These are phyloP conservation scores for Alligator sinensis DNA, from an alignment of 2,113 vertebrate species.

Conservation along the genomic window DNA sequence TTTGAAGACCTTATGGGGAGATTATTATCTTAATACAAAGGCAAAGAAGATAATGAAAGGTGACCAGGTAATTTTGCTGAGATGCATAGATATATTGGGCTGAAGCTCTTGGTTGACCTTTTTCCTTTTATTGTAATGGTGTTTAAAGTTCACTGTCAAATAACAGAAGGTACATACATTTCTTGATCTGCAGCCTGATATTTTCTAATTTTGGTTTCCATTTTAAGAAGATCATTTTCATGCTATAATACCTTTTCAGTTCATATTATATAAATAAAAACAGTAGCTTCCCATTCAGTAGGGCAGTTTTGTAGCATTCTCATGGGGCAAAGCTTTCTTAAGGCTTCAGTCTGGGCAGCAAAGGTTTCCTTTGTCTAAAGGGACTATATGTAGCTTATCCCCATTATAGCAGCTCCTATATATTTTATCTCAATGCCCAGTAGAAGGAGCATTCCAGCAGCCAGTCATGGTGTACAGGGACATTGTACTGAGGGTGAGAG, in stretches of 20 bases:
- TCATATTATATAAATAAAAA: not conserved
- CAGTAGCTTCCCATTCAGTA: not conserved
- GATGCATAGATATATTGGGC: not conserved
- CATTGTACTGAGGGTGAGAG: not conserved
- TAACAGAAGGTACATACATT: not conserved
- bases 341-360: not conserved
- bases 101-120: not conserved
- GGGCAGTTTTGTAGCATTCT: not conserved
- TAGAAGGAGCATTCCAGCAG: not conserved
- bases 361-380: not conserved
- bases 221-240: not conserved
- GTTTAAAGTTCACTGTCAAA: not conserved
- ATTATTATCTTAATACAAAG: constrained; percentile 93
- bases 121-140: not conserved
- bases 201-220: not conserved
- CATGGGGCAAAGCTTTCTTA: not conserved
- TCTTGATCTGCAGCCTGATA: not conserved
- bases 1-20: constrained; percentile 95
- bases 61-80: constrained; percentile 86
- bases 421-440: not conserved
- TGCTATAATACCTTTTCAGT: not conserved
- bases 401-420: not conserved
- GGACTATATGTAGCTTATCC: not conserved
- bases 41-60: constrained; percentile 96
- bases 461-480: fast-evolving